A percentile compares a stretch with the other conserved stretches of the same genome.
phyloP scores from a whole-genome alignment of 1,140 invertebrate species.

The Mamestra configurata region DNA sequence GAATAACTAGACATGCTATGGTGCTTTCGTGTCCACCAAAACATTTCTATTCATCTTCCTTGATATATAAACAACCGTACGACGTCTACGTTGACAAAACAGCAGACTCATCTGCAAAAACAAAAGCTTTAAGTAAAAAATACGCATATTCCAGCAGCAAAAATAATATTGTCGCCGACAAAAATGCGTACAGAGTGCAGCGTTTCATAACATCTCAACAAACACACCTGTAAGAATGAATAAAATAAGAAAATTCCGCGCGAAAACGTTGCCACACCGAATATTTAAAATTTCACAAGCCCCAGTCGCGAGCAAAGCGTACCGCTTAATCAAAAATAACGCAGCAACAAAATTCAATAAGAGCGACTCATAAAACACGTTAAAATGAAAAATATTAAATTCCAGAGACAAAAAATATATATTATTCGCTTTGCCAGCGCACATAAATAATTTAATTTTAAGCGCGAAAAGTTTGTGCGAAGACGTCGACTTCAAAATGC shows the following conservation, averaged over 20 bases:
- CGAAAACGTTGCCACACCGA: constrained; percentile 46
- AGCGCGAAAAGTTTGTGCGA: constrained; percentile 45
- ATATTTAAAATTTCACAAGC: constrained; percentile 67
- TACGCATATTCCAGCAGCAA: constrained; percentile 17
- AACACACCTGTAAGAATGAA: constrained; percentile 51
- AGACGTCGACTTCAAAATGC: constrained; percentile 26
- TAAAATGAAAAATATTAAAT: constrained; percentile 79
- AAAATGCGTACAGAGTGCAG: constrained; percentile 43
- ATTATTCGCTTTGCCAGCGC: constrained; percentile 61
- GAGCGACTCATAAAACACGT: constrained; percentile 71
- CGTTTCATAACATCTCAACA: constrained; percentile 46
- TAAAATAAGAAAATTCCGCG: constrained; percentile 48
- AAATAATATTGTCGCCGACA: constrained; percentile 39
- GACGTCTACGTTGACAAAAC: neutral
- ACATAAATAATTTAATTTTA: constrained; percentile 74
- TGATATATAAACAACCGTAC: too few species aligned
- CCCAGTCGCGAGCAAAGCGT: constrained; percentile 46
- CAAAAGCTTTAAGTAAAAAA: constrained; percentile 25
- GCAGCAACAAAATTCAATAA: constrained; percentile 76
- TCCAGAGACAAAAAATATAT: constrained; percentile 74
- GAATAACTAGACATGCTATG: too few species aligned
- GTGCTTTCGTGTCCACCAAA: too few species aligned
- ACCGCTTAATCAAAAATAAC: constrained; percentile 75
- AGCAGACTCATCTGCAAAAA: constrained; percentile 28
- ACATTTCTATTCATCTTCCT: neutral